Evolutionary conservation across 2,797 vertebrate species (phyloP).

Genomic region (Gila robusta): DNA sequence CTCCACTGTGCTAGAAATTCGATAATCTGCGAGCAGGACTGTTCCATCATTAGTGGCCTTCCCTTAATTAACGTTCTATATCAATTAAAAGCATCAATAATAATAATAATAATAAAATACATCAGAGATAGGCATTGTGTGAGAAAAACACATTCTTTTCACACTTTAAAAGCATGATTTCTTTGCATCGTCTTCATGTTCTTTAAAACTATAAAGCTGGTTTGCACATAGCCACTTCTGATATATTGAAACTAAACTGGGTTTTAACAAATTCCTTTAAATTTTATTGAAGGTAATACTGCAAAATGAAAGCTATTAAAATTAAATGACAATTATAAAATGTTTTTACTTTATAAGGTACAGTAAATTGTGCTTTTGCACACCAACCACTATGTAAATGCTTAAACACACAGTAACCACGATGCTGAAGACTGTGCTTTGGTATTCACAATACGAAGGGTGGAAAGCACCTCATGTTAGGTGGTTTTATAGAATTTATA

Average conservation of each 20-base stretch:
- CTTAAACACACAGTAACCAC: background rate
- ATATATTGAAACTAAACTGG: background rate
- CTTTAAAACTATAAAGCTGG: background rate
- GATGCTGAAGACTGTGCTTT: background rate
- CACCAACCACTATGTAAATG: background rate
- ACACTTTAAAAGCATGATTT: background rate
- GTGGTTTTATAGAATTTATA: background rate
- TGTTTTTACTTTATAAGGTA: background rate
- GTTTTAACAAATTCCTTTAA: background rate
- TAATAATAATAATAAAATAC: background rate
- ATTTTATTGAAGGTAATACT: background rate
- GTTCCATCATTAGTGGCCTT: background rate
- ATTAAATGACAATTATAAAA: background rate
- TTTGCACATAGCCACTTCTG: background rate
- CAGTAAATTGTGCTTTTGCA: background rate
- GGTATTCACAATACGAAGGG: background rate
- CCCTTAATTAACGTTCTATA: constrained; percentile 11
- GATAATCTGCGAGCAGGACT: constrained; percentile 14
- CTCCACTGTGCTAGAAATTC: constrained; percentile 21
- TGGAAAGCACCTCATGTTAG: background rate
- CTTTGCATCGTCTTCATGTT: background rate
- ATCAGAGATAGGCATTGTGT: background rate
- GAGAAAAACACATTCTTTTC: background rate
- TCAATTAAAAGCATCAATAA: constrained; percentile 25
- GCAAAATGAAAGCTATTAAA: background rate